Evolutionary conservation across 2,888 invertebrate genomes (phyloP).

Genomic region (Agrotis ipsilon): DNA sequence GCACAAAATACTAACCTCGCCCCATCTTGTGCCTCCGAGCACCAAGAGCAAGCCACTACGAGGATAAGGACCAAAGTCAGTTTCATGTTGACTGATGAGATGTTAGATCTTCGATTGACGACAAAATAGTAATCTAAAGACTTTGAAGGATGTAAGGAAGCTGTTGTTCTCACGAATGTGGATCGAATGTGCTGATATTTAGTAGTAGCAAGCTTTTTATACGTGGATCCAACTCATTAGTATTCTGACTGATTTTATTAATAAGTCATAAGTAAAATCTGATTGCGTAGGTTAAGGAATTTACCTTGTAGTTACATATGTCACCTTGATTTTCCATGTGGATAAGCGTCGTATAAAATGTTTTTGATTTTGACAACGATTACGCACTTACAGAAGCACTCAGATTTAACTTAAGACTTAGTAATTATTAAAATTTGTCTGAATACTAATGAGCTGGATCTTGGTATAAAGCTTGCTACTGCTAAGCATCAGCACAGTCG

Average conservation of each 20-base stretch:
- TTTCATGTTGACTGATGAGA: conserved; percentile 35
- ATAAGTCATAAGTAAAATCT: conserved; percentile 9
- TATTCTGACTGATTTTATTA: conserved; percentile 46
- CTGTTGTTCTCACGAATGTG: conserved; percentile 4
- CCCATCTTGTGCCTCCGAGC: conserved; percentile 30
- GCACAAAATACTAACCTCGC: conserved; percentile 8
- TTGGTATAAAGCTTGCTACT: conserved; percentile 35
- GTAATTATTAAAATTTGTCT: conserved; percentile 25
- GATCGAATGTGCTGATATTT: conserved; percentile 27
- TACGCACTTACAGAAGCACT: no score
- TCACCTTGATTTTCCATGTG: conserved; percentile 33
- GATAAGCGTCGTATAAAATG: no score
- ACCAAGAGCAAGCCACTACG: conserved; percentile 20
- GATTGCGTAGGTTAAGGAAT: conserved; percentile 28
- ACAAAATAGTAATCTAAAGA: not conserved
- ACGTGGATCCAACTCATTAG: conserved; percentile 37
- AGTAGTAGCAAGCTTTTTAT: conserved; percentile 37
- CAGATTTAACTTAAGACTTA: no score
- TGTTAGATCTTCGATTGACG: not conserved
- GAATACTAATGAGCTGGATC: conserved; percentile 46
- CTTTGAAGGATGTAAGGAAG: conserved; percentile 11
- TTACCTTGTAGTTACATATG: conserved; percentile 3
- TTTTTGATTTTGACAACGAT: no score
- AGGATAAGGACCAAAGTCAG: conserved; percentile 35
- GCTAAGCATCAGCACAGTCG: conserved; percentile 25